phyloP scores from a whole-genome alignment of 2,797 vertebrate species.

The Tenualosa ilisha region DNA sequence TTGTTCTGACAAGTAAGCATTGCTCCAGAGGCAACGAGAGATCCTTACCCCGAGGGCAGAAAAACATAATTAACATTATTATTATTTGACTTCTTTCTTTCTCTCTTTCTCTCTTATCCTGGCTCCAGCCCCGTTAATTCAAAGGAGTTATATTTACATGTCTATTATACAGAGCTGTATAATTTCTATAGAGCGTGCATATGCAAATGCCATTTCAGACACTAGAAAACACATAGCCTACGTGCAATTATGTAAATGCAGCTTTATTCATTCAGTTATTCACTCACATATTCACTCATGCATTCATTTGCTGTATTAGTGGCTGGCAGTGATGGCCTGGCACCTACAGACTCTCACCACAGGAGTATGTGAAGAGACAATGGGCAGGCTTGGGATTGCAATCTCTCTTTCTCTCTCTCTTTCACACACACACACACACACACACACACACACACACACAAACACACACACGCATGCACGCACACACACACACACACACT shows the following conservation, averaged over 20 bases:
- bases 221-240: conserved; percentile 73
- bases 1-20: conserved; percentile 60
- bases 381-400: conserved; percentile 46
- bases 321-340: conserved; percentile 61
- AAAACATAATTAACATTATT: conserved; percentile 76
- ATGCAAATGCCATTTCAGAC: conserved; percentile 74
- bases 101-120: conserved; percentile 32
- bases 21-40: conserved; percentile 63
- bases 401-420: conserved; percentile 40
- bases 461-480: neutral
- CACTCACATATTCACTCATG: conserved; percentile 69
- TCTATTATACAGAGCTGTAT: conserved; percentile 75
- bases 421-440: neutral
- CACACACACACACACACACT: neutral
- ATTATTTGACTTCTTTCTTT: conserved; percentile 67
- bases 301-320: conserved; percentile 79
- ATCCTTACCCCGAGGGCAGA: conserved; percentile 67
- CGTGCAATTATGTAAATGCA: conserved; percentile 80
- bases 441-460: neutral
- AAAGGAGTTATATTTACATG: conserved; percentile 78
- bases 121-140: conserved; percentile 61
- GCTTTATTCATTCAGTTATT: conserved; percentile 79
- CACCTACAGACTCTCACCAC: conserved; percentile 63
- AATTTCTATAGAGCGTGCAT: conserved; percentile 76
- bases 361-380: conserved; percentile 65